These are phyloP conservation scores for Drosophila parthenogenetica DNA, from an alignment of 2,888 invertebrate species.

Conservation along the genomic window DNA sequence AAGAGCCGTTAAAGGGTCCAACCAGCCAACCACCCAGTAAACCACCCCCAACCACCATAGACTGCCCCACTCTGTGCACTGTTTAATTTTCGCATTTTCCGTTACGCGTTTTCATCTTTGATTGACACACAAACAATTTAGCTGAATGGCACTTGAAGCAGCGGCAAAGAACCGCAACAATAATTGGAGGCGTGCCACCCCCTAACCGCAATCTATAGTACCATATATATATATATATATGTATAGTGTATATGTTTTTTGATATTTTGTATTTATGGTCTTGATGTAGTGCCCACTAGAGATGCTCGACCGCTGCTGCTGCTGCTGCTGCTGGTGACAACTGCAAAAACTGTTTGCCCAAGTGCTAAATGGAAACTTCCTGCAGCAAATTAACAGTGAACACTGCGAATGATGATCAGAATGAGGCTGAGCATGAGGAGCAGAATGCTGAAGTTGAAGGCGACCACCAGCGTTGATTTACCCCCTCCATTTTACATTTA, in stretches of 20 bases:
- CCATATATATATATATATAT: too few relatives aligned
- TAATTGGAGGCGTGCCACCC: conserved; percentile 47
- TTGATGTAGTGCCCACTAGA: conserved; percentile 70
- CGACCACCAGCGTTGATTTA: conserved; percentile 70
- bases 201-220: conserved; percentile 43
- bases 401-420: conserved; percentile 24
- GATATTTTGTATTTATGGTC: conserved; percentile 78
- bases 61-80: conserved; percentile 38
- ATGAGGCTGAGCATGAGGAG: conserved; percentile 1
- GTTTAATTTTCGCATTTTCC: conserved; percentile 83
- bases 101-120: conserved; percentile 77
- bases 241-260: conserved; percentile 18
- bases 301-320: conserved; percentile 52
- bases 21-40: neutral
- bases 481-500: neutral
- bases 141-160: conserved; percentile 75
- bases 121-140: conserved; percentile 82
- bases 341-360: conserved; percentile 77
- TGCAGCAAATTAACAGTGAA: conserved; percentile 75
- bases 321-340: conserved; percentile 65
- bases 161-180: conserved; percentile 62
- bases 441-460: conserved; percentile 3
- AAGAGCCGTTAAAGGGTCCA: conserved; percentile 23
- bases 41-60: conserved; percentile 2
- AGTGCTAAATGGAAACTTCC: conserved; percentile 80